A percentile compares a stretch with the other conserved stretches of the same genome.
Conservation (phyloP, 1,140 invertebrate species). For the Hydropsyche tenuis region DNA sequence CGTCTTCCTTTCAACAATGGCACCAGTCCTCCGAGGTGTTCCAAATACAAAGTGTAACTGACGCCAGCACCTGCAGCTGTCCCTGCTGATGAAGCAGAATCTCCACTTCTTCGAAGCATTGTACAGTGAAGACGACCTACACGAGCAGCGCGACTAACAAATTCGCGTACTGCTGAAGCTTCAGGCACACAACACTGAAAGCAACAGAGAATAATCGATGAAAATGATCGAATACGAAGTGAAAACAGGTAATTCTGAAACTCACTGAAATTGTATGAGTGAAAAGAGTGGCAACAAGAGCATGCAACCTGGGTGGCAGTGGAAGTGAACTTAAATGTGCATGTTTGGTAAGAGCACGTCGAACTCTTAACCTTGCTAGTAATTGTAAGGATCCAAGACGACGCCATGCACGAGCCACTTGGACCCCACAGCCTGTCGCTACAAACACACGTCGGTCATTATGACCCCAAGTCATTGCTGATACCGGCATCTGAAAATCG, state of each 20-base stretch:
- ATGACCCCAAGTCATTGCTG: slow-evolving; percentile 96
- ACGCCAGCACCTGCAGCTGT: slow-evolving; percentile 72
- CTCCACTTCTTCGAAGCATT: slow-evolving; percentile 92
- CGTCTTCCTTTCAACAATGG: slow-evolving; percentile 94
- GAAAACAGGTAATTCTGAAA: slow-evolving; percentile 28
- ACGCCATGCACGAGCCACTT: slow-evolving; percentile 91
- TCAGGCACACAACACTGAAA: slow-evolving; percentile 93
- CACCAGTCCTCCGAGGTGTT: slow-evolving; percentile 95
- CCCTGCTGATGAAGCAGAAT: slow-evolving; percentile 65
- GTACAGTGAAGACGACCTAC: slow-evolving; percentile 91
- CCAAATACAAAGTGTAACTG: slow-evolving; percentile 94
- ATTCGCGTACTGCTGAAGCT: slow-evolving; percentile 83
- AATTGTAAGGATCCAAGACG: slow-evolving; percentile 89
- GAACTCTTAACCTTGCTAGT: slow-evolving; percentile 76
- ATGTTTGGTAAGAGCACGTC: slow-evolving; percentile 70
- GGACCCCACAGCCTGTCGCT: slow-evolving; percentile 86
- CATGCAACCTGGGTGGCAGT: slow-evolving; percentile 83
- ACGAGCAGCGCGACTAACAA: slow-evolving; percentile 87
- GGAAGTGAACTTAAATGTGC: slow-evolving; percentile 84
- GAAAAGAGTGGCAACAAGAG: slow-evolving; percentile 87
- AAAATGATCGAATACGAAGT: slow-evolving; percentile 26
- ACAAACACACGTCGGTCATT: slow-evolving; percentile 94
- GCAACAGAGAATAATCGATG: neutral
- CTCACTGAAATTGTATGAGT: slow-evolving; percentile 92
- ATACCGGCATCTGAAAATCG: slow-evolving; percentile 82